Evolutionary conservation across 1,140 invertebrate species (phyloP).

Genomic region (Cydia pomonella): DNA sequence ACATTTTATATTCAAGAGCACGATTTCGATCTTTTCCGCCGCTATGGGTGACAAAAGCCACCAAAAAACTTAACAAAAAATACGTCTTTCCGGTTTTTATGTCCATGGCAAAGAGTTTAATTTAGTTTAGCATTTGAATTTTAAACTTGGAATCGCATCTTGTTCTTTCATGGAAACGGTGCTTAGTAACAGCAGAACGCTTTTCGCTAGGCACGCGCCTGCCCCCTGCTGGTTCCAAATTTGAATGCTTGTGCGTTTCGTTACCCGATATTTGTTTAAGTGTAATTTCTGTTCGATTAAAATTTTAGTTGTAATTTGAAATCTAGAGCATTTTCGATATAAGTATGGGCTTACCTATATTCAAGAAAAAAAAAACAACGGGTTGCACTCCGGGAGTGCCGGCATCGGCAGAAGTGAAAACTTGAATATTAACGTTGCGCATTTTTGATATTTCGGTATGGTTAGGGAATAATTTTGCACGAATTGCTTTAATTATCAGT

Average conservation of each 20-base stretch:
- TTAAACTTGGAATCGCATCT: slow-evolving; percentile 56
- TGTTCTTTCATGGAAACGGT: slow-evolving; percentile 61
- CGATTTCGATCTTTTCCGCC: slow-evolving; percentile 75
- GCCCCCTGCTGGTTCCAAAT: slow-evolving; percentile 44
- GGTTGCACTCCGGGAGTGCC: too few species aligned
- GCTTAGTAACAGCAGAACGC: slow-evolving; percentile 51
- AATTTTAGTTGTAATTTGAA: too few species aligned
- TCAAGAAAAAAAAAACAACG: too few species aligned
- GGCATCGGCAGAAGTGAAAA: too few species aligned
- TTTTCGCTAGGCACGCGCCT: slow-evolving; percentile 63
- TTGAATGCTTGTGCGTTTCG: slow-evolving; percentile 38
- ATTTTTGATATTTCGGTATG: too few species aligned
- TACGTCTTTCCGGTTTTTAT: slow-evolving; percentile 38
- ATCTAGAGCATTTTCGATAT: too few species aligned
- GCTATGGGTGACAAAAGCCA: slow-evolving; percentile 71
- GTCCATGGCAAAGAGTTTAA: slow-evolving; percentile 40
- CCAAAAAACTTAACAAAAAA: slow-evolving; percentile 61
- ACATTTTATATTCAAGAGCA: slow-evolving; percentile 61
- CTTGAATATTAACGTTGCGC: too few species aligned
- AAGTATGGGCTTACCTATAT: too few species aligned
- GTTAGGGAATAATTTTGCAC: too few species aligned
- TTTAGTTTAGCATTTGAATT: slow-evolving; percentile 44
- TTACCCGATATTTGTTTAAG: slow-evolving; percentile 5
- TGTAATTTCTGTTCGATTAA: too few species aligned
- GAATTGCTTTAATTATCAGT: too few species aligned